Evolutionary conservation across 2,888 invertebrate genomes (phyloP), one percentile per base, ranked within the genome.

Genomic region (Euzetes globulus): DNA sequence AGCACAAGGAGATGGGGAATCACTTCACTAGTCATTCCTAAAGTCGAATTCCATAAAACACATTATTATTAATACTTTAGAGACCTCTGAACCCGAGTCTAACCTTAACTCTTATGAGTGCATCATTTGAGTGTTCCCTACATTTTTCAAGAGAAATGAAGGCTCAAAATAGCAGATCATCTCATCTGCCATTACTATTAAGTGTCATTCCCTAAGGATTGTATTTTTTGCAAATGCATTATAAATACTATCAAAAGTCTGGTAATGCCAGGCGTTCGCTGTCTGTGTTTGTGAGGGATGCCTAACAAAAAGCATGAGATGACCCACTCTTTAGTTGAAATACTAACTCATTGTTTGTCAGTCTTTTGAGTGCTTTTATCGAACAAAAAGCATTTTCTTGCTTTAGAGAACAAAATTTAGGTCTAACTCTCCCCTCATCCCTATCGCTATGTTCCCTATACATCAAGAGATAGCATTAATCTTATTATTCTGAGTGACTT

Each of bases 401-500:
- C n/a, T n/a, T 9, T 13, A 63, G 33, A 63, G 45, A 68, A 45
- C 45, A 68, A 37, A 37, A 68, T 41, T 65, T n/a, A 45, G 17
- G 15, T 22, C 33, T 4, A 41, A 45, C 37, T 37, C 68, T 45
- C 29, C 37, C 65, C 68, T 68, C 68, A 25, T 22, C 55, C 55
- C 55, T 25, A 22, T 55, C 19, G 1, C 33, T 33, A 33, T 33
- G 17, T 13, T 27, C 29, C n/a, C 33, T 29, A 15, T 63, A 29
- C 63, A 63, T n/a, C 29, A 25, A 3, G 63, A 37, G 37, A 41
- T 68, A 4, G 68, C 68, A 68, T 68, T 68, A 68, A 68, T 68
- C 68, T 37, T 68, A 68, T 68, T 68, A 68, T 68, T 68, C 41
- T 68, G 19, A 68, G 68, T 68, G 68, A 68, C 68, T 68, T 65